Conservation (phyloP, 64 coral and sea anemone species). For the Anthopleura sola region DNA sequence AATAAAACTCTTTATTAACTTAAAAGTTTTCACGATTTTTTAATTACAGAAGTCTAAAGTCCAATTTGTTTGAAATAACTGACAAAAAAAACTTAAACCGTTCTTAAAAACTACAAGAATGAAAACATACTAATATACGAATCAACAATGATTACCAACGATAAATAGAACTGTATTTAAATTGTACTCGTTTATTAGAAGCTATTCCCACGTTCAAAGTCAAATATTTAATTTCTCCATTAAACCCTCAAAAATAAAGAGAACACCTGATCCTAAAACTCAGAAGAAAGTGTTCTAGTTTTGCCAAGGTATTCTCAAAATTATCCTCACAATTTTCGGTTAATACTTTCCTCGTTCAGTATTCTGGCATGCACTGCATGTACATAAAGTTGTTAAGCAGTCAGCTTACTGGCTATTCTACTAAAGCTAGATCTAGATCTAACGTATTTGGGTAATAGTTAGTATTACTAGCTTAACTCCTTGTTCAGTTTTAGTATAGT, state of each 20-base stretch:
- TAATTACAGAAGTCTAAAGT: no score
- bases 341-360: neutral
- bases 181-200: neutral
- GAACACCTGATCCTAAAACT: neutral
- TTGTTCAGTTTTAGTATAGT: neutral
- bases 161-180: neutral
- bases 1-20: no score
- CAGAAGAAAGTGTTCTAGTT: neutral
- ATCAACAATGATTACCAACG: neutral
- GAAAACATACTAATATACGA: no score
- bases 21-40: no score
- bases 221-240: constrained; percentile 7
- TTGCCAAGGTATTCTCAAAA: neutral
- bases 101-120: no score
- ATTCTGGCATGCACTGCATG: no score
- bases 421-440: no score
- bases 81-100: no score
- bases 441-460: neutral
- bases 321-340: neutral
- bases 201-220: neutral
- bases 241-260: neutral
- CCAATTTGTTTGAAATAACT: no score
- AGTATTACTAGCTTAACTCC: neutral
- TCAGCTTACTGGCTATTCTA: neutral
- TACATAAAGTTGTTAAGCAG: no score